phyloP scores from a whole-genome alignment of 2,888 invertebrate species.

The Xanthia icteritia region DNA sequence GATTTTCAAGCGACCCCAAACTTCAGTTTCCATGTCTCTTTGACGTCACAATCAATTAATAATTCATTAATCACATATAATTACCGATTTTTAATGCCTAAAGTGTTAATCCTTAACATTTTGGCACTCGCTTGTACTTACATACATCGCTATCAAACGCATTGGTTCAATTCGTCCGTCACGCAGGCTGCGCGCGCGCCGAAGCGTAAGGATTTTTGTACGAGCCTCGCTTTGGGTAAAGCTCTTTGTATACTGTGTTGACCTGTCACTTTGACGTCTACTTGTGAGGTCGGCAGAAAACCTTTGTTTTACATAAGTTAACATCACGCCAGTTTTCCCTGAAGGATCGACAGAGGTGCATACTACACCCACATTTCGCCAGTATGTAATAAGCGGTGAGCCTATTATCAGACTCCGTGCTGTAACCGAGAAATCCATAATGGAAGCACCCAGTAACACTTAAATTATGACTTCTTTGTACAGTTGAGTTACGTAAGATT shows the following conservation, averaged over 20 bases:
- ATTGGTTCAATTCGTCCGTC: slow-evolving; percentile 76
- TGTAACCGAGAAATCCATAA: neutral
- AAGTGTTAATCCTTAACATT: slow-evolving; percentile 30
- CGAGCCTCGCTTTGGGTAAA: slow-evolving; percentile 78
- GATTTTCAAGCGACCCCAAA: neutral
- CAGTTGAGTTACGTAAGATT: neutral
- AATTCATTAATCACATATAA: neutral
- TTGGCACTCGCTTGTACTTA: slow-evolving; percentile 54
- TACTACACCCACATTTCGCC: neutral
- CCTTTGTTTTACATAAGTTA: too few relatives aligned
- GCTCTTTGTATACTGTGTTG: slow-evolving; percentile 67
- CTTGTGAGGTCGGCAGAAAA: neutral
- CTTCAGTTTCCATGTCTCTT: neutral
- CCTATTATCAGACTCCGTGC: too few relatives aligned
- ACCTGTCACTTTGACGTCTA: slow-evolving; percentile 24
- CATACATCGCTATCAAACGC: slow-evolving; percentile 68
- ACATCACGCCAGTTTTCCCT: accelerated
- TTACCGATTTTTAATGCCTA: neutral
- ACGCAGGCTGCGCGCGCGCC: slow-evolving; percentile 80
- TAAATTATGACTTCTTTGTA: neutral
- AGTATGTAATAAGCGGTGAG: too few relatives aligned
- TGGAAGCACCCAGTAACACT: neutral
- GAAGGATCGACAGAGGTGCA: too few relatives aligned
- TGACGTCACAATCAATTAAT: neutral
- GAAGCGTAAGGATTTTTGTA: slow-evolving; percentile 84